Conservation (phyloP, 2,113 vertebrate genomes). For the Meriones unguiculatus region DNA sequence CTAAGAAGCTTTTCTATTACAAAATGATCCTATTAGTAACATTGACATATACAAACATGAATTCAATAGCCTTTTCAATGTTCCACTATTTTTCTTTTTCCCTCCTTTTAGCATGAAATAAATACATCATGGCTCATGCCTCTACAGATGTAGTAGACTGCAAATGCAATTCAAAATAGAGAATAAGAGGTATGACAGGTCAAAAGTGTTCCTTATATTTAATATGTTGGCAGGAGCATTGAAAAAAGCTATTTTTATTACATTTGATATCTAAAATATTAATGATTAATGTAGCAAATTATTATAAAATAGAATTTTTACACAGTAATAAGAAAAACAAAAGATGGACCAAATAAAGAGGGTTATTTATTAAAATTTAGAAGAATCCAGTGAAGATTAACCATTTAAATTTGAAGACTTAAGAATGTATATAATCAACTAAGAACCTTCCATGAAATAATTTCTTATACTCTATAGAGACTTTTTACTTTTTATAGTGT, state of each 20-base stretch:
- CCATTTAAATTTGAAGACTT: neutral
- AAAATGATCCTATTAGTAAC: neutral
- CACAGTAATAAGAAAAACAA: neutral
- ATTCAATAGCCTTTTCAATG: neutral
- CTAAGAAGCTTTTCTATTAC: neutral
- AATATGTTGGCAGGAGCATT: neutral
- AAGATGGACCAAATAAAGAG: neutral
- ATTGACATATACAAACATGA: neutral
- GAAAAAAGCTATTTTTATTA: constrained; percentile 25
- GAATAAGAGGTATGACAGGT: neutral
- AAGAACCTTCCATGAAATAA: neutral
- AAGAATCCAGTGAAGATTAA: neutral
- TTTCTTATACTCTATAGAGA: neutral
- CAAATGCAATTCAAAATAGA: constrained; percentile 30
- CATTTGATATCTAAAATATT: constrained; percentile 26
- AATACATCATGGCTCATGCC: constrained; percentile 10
- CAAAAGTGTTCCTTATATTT: constrained; percentile 1
- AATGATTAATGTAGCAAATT: neutral
- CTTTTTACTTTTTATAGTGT: neutral
- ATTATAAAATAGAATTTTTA: constrained; percentile 6
- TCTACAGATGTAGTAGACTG: neutral
- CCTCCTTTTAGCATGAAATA: constrained; percentile 2
- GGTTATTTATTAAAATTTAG: neutral
- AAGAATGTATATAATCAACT: neutral
- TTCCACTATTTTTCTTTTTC: neutral